These are phyloP conservation scores for Nysson spinosus DNA, from an alignment of 2,888 invertebrate genomes.

Conservation along the genomic window DNA sequence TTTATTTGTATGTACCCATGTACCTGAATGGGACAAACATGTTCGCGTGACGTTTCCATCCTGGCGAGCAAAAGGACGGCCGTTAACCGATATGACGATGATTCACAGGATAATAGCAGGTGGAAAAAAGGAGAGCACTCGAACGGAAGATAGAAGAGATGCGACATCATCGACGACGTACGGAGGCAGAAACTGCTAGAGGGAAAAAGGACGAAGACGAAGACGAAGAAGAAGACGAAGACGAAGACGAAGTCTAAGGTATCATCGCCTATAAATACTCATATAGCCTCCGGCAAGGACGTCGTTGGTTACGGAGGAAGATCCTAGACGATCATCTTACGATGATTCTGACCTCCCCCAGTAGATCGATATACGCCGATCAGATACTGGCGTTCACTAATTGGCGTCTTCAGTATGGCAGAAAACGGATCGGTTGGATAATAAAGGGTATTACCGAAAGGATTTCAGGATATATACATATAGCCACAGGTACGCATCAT, in stretches of 20 bases:
- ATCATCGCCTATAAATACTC: conserved; percentile 77
- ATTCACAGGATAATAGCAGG: conserved; percentile 61
- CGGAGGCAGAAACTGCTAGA: conserved; percentile 34
- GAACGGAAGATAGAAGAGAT: neutral
- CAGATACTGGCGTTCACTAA: conserved; percentile 41
- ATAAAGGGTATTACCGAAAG: conserved; percentile 34
- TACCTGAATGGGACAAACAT: conserved; percentile 35
- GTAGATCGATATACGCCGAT: conserved; percentile 33
- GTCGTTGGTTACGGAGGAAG: conserved; percentile 52
- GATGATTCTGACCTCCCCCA: conserved; percentile 39
- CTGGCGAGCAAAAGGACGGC: conserved; percentile 45
- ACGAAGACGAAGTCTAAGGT: conserved; percentile 66
- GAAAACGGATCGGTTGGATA: conserved; percentile 31
- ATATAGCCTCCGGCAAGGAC: conserved; percentile 75
- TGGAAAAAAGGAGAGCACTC: conserved; percentile 18
- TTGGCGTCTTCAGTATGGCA: conserved; percentile 43
- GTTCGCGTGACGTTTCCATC: conserved; percentile 46
- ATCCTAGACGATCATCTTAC: conserved; percentile 53
- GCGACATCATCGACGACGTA: neutral
- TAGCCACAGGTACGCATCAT: neutral
- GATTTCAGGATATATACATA: conserved; percentile 26
- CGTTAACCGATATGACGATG: conserved; percentile 56
- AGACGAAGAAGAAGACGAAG: conserved; percentile 28
- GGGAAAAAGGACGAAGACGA: conserved; percentile 16
- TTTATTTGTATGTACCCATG: no score